Conservation (phyloP, 2,797 vertebrate genomes). For the Coluber constrictor region DNA sequence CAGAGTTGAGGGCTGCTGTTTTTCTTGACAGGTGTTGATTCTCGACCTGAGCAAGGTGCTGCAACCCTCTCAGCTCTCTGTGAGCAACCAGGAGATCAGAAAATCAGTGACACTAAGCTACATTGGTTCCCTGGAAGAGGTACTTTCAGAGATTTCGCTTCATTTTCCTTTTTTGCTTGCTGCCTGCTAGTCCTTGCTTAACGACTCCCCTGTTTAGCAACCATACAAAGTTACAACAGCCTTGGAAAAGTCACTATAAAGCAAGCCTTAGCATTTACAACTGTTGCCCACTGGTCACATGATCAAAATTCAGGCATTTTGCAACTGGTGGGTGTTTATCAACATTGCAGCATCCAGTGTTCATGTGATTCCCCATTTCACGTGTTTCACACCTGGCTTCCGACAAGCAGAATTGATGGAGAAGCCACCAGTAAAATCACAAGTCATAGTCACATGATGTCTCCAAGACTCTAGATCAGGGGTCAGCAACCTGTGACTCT, state of each 20-base stretch:
- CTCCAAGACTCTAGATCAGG: neutral
- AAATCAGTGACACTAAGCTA: slow-evolving; percentile 76
- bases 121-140: slow-evolving; percentile 72
- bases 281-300: neutral
- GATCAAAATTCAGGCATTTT: neutral
- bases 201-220: neutral
- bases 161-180: neutral
- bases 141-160: slow-evolving; percentile 40
- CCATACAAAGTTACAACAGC: neutral
- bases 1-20: no score
- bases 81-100: slow-evolving; percentile 71
- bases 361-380: neutral
- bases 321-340: neutral
- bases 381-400: neutral
- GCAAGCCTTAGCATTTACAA: neutral
- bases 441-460: neutral
- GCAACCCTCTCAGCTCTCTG: slow-evolving; percentile 74
- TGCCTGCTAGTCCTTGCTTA: neutral
- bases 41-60: slow-evolving; percentile 83
- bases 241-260: neutral
- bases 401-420: neutral
- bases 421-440: neutral
- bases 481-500: no score
- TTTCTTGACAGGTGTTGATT: slow-evolving; percentile 78
- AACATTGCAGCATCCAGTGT: neutral